phyloP scores from a whole-genome alignment of 1,140 invertebrate genomes.

The Tetraneura akinire region DNA sequence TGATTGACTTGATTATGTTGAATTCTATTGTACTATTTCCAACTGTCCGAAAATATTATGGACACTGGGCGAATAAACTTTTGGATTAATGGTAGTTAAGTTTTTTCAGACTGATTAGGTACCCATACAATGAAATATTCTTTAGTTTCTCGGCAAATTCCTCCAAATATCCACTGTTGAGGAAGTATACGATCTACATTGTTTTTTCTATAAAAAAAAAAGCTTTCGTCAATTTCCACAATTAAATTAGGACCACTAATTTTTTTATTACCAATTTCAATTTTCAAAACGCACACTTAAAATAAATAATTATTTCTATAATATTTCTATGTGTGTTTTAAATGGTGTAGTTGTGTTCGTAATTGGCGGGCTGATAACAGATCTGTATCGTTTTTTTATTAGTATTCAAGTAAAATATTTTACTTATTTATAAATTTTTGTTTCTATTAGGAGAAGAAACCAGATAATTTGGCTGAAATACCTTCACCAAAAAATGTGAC shows the following conservation, averaged over 20 bases:
- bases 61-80: too few relatives aligned
- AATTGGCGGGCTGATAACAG: too few relatives aligned
- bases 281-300: background rate
- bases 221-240: background rate
- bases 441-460: slow-evolving; percentile 35
- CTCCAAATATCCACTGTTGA: background rate
- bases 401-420: background rate
- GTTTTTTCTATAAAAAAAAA: background rate
- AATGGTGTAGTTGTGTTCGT: too few relatives aligned
- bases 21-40: background rate
- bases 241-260: background rate
- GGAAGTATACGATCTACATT: background rate
- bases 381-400: too few relatives aligned
- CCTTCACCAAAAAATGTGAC: slow-evolving; percentile 27
- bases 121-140: too few relatives aligned
- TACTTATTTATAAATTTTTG: background rate
- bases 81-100: too few relatives aligned
- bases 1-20: background rate
- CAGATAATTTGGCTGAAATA: slow-evolving; percentile 22
- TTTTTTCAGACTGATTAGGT: too few relatives aligned
- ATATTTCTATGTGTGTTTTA: too few relatives aligned
- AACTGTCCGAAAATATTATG: background rate
- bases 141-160: background rate
- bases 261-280: background rate
- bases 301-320: too few relatives aligned